Evolutionary conservation across 2,113 vertebrate species (phyloP), one percentile per base, ranked within the genome.

Genomic region (Chaenogobius annularis): DNA sequence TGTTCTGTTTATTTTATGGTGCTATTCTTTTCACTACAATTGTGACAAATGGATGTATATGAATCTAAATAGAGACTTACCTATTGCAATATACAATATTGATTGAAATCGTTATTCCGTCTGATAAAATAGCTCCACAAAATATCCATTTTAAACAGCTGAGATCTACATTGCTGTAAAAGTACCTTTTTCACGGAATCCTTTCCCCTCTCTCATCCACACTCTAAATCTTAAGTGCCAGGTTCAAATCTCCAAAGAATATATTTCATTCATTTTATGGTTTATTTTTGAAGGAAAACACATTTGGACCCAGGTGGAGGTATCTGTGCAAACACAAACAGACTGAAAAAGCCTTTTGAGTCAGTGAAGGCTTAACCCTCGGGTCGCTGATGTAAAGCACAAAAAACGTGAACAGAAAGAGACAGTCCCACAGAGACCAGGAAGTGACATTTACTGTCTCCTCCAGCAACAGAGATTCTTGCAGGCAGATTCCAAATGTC

Each of bases 401-500:
- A 17, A 15, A 40, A 67, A 56, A 46, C 13, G 54, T 17, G 26
- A 70, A 64, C 69, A 59, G 22, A 48, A 23, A 13, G 19, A 19
- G 46, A 15, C 26, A 72, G 20, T 62, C 20, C 44, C 43, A 78
- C 50, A 23, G 20, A 64, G 70, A 81, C 52, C 62, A 8, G 81
- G 85, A 79, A 78, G 69, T 88, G 64, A 66, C 43, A 66, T 66
- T 66, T 66, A 46, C 64, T 14, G 85, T 66, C 74, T 80, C 48
- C 74, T 23, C 69, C 79, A 83, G 74, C 43, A 37, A 70, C 35
- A 76, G 68, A 74, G 48, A 78, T 71, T 58, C 67, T 80, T 83
- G 77, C 75, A 75, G 56, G 72, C 71, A 15, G n/a, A 50, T 52
- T 66, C 68, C 31, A 90, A 85, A 87, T 90, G 82, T 86, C 86